phyloP scores from a whole-genome alignment of 2,888 invertebrate species.

The Lasioglossum lativentre region DNA sequence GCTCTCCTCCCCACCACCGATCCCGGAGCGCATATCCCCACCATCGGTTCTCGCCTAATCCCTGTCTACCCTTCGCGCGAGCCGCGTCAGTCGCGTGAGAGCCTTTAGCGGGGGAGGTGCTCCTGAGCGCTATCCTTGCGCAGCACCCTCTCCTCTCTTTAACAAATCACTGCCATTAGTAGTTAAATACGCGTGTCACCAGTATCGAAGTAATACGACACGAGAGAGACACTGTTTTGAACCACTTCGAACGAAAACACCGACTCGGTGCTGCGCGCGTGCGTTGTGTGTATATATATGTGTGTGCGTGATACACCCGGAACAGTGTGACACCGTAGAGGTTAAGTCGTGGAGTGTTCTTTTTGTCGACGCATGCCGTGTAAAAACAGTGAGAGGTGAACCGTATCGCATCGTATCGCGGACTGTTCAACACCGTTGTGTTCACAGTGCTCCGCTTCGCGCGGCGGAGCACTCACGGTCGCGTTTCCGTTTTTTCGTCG shows the following conservation, averaged over 20 bases:
- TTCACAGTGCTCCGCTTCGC: constrained; percentile 34
- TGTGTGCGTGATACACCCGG: not conserved
- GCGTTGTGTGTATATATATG: not conserved
- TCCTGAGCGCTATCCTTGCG: constrained; percentile 62
- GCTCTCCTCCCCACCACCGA: constrained; percentile 69
- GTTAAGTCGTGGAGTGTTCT: not conserved
- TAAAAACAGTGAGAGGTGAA: constrained; percentile 45
- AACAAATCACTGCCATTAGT: constrained; percentile 67
- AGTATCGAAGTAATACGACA: not conserved
- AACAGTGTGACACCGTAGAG: not conserved
- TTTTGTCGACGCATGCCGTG: not conserved
- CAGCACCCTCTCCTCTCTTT: constrained; percentile 66
- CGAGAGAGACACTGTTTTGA: not conserved
- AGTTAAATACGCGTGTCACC: constrained; percentile 17
- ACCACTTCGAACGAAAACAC: not conserved
- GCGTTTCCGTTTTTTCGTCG: constrained; percentile 36
- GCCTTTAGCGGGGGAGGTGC: constrained; percentile 83
- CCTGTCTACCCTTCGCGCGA: constrained; percentile 71
- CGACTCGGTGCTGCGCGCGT: not conserved
- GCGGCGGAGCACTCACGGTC: constrained; percentile 32
- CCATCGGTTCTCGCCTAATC: constrained; percentile 61
- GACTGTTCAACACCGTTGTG: constrained; percentile 16
- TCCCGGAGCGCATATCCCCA: constrained; percentile 44
- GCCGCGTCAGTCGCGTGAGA: constrained; percentile 83
- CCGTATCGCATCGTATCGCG: constrained; percentile 16